Conservation (phyloP, 1,140 invertebrate genomes). For the Bombus affinis region DNA sequence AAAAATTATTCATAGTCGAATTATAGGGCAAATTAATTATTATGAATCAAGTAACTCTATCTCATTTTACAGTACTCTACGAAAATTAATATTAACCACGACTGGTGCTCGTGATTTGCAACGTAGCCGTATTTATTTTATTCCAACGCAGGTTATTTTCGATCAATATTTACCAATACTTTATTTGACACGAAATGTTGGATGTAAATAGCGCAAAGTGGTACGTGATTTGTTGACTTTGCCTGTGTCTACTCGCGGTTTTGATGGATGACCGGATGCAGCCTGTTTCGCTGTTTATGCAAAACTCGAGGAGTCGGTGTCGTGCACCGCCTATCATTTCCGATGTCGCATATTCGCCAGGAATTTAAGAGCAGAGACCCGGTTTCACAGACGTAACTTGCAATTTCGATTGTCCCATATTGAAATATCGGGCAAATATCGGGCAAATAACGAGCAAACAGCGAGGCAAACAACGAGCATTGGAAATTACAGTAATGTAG, state of each 20-base stretch:
- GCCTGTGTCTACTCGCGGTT: conserved; percentile 13
- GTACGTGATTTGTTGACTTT: conserved; percentile 49
- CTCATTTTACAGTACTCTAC: no score
- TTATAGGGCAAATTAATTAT: no score
- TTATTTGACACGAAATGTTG: neutral
- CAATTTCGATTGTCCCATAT: neutral
- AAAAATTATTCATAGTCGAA: neutral
- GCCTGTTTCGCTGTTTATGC: conserved; percentile 46
- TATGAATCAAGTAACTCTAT: no score
- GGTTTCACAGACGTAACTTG: no score
- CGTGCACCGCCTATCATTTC: neutral
- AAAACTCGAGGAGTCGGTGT: conserved; percentile 27
- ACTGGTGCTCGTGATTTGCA: no score
- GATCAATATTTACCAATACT: conserved; percentile 26
- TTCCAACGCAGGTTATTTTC: neutral
- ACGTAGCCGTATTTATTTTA: neutral
- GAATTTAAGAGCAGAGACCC: neutral
- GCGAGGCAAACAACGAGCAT: neutral
- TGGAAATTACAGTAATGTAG: neutral
- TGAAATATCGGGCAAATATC: neutral
- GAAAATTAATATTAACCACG: neutral
- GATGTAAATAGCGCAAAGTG: conserved; percentile 43
- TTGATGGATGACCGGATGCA: conserved; percentile 51
- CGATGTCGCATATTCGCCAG: neutral
- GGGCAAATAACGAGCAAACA: neutral